These are phyloP conservation scores for Dromiciops gliroides DNA, from an alignment of 2,113 vertebrate species.

Conservation along the genomic window DNA sequence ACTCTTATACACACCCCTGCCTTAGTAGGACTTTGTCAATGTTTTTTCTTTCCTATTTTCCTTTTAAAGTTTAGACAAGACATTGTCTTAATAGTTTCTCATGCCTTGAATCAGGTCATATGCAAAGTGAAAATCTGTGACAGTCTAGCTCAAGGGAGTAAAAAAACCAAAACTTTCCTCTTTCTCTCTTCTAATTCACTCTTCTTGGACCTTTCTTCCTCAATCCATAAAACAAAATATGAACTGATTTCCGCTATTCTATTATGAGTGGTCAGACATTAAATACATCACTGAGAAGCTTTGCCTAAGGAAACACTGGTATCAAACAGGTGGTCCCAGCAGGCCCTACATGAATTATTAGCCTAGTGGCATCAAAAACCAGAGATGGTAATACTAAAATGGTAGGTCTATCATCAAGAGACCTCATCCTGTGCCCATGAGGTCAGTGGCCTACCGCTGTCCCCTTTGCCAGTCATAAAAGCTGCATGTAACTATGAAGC, in stretches of 20 bases:
- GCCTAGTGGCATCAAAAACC: neutral
- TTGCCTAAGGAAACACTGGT: neutral
- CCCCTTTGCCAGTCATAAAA: neutral
- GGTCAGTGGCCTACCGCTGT: neutral
- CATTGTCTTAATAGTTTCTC: neutral
- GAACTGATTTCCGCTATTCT: neutral
- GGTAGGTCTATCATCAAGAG: neutral
- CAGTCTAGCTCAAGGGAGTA: neutral
- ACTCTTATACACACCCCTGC: too few species aligned
- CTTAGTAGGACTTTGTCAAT: neutral
- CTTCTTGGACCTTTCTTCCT: neutral
- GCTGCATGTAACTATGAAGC: neutral
- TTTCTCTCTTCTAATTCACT: neutral
- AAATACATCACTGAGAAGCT: neutral
- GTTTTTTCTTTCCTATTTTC: neutral
- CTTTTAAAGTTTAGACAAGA: neutral
- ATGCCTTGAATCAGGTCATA: neutral
- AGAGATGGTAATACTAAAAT: neutral
- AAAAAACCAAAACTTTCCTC: neutral
- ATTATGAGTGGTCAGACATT: neutral
- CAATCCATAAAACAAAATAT: neutral
- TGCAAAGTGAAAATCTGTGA: neutral
- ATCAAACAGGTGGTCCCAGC: neutral
- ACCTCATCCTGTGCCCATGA: neutral
- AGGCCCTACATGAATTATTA: neutral